These are phyloP conservation scores for Liasis olivaceus DNA, from an alignment of 2,797 vertebrate species.

Conservation along the genomic window DNA sequence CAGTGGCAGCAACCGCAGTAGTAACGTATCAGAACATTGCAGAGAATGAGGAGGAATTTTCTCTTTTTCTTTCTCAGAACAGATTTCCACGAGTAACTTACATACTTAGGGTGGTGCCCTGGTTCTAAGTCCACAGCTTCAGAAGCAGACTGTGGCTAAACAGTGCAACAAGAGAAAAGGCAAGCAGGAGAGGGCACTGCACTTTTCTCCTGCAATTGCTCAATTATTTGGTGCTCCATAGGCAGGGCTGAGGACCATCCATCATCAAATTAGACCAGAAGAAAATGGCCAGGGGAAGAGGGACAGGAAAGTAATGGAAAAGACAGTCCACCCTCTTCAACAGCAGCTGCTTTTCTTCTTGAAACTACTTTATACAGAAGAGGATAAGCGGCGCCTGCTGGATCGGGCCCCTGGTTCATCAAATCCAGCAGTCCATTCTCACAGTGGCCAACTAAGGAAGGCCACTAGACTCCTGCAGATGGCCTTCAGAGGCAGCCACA, in stretches of 20 bases:
- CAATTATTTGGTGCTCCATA: neutral
- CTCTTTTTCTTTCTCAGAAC: neutral
- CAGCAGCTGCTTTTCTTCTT: neutral
- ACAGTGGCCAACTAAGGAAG: neutral
- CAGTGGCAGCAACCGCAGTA: neutral
- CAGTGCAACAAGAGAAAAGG: neutral
- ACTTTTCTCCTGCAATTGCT: neutral
- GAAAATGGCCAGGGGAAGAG: neutral
- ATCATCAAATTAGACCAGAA: neutral
- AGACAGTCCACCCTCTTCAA: neutral
- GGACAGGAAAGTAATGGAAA: neutral
- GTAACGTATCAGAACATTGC: neutral
- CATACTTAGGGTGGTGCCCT: neutral
- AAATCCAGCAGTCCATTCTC: neutral
- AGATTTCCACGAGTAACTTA: neutral
- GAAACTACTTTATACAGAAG: neutral
- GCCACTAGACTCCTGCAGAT: neutral
- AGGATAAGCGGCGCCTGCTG: neutral
- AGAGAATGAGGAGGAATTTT: neutral
- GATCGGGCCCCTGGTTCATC: neutral
- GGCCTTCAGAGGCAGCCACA: neutral
- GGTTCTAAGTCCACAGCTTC: neutral
- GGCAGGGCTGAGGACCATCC: neutral
- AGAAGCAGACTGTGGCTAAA: neutral
- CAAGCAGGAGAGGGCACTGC: neutral